Base-by-base conservation (phyloP, 2,888 invertebrate genomes). In the Tenthredo distinguenda region DNA sequence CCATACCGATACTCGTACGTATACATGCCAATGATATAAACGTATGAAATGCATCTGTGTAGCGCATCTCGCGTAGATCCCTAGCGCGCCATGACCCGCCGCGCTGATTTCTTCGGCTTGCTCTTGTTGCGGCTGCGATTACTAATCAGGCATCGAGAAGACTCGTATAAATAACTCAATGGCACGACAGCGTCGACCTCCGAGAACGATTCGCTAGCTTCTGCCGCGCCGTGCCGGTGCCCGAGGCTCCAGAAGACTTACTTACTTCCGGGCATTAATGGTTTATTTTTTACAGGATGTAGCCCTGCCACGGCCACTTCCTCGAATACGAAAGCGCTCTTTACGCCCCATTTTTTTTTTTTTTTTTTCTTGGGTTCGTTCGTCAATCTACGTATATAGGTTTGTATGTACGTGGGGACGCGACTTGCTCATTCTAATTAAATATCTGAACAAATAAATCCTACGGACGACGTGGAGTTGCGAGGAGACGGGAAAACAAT, bases 131-230 rank as follows among this genome's bases (percentile, higher is more conserved):
- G 87, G 12, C 55, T 55, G 77, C 90, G 92, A 91, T 92, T 91
- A 88, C 89, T 91, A 92, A 92, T 93, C 91, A 89, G 86, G 88
- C 89, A 90, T 91, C 91, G 91, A 91, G 92, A 92, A 91, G 91
- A 92, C 91, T 92, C 77, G 77, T 77, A 77, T 77, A 77, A 77
- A 77, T 77, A 77, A 77, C 77, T 77, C 77, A 77, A 55, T 77
- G 50, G 55, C 55, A 77, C 50, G 55, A 77, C 77, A 77, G 77
- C 77, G 50, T 55, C 34, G 77, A 77, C 77, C 88, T 87, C 87
- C 87, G 91, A 92, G 92, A 92, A 90, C 89, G 87, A 55, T 50
- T 26, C 77, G 77, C 77, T 92, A 89, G 89, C 89, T 88, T 88
- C 86, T 88, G 89, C 85, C 86, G 86, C 86, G 87, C 82, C 15